Conservation (phyloP, 1,140 invertebrate genomes). For the Thrips palmi region DNA sequence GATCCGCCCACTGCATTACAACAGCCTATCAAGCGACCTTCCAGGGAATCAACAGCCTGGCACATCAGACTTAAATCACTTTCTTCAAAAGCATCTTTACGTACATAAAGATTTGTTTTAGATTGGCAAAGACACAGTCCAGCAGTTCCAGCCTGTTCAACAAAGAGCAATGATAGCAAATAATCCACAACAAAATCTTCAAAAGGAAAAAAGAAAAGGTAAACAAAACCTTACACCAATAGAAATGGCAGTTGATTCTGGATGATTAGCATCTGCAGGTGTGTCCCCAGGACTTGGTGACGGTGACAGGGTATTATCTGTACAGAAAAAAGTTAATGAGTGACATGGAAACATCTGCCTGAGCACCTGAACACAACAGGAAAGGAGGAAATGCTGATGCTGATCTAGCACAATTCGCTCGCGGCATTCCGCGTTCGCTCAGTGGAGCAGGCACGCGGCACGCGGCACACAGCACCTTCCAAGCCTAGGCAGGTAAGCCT, state of each 20-base stretch:
- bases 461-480: no score
- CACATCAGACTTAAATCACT: conserved; percentile 32
- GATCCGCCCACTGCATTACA: conserved; percentile 48
- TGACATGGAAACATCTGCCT: conserved; percentile 6
- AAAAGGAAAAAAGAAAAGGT: neutral
- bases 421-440: neutral
- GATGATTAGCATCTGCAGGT: conserved; percentile 26
- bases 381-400: neutral
- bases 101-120: conserved; percentile 25
- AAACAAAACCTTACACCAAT: conserved; percentile 20
- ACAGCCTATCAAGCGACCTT: conserved; percentile 60
- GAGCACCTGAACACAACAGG: neutral
- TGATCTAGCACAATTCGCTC: neutral
- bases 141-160: conserved; percentile 21
- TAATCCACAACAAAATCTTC: neutral
- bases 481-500: no score
- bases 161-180: conserved; percentile 5
- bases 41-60: conserved; percentile 60
- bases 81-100: conserved; percentile 22
- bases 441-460: neutral
- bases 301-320: no score
- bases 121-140: conserved; percentile 28
- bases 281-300: conserved; percentile 26
- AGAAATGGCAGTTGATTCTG: conserved; percentile 27
- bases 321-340: no score